A percentile compares a stretch with the other conserved stretches of the same genome.
Conservation (phyloP, 2,113 vertebrate genomes). For the Colinus virginianus region DNA sequence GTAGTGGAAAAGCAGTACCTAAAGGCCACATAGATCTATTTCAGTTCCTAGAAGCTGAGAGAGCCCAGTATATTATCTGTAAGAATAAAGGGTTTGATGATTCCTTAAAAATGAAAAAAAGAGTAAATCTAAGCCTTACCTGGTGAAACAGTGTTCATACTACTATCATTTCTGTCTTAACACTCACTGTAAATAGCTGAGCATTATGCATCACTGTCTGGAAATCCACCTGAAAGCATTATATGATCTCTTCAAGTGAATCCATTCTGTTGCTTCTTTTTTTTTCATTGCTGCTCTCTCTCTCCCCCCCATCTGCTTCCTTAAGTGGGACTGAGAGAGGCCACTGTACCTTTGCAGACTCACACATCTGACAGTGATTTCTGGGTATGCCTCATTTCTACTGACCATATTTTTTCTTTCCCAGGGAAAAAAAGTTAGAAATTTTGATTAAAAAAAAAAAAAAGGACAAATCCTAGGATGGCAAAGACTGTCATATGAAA, state of each 20-base stretch:
- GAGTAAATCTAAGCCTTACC: not conserved
- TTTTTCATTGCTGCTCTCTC: not conserved
- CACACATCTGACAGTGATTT: not conserved
- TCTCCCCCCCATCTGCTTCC: not conserved
- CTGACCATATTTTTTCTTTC: not conserved
- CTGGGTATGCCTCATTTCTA: not conserved
- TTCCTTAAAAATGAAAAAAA: accelerated
- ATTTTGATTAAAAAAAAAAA: not conserved
- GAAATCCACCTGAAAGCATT: not conserved
- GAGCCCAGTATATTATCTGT: not conserved
- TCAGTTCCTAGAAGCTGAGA: accelerated
- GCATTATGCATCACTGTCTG: constrained; percentile 16
- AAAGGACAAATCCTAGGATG: not conserved
- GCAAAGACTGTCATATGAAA: not conserved
- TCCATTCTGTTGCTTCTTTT: not conserved
- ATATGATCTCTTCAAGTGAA: not conserved
- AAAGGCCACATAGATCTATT: accelerated
- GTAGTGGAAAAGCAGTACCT: not conserved
- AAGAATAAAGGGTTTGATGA: not conserved
- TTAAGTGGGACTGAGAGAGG: not conserved
- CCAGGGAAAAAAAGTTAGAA: not conserved
- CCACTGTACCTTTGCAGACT: not conserved
- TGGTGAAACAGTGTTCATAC: not conserved
- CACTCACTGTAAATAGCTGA: not conserved
- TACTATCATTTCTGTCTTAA: not conserved